Evolutionary conservation across 2,888 invertebrate species (phyloP), one percentile per base, ranked within the genome.

Genomic region (Caenorhabditis afra): DNA sequence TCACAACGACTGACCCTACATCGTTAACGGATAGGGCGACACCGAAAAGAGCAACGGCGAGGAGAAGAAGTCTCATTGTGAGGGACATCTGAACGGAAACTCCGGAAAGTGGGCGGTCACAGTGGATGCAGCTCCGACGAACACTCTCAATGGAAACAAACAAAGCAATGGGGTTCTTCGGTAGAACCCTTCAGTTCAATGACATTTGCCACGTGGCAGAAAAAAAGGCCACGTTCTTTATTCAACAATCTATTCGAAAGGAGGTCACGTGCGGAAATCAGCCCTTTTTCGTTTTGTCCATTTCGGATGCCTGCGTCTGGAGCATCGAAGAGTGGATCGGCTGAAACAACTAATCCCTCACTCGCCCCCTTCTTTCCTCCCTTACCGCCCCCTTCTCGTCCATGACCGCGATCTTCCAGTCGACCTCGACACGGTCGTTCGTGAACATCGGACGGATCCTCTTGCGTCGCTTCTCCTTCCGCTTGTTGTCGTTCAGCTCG

Each of bases 331-430:
- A 50, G 55, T 10, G 23, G 44, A 45, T 64, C 29, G 29, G 14
- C 61, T 14, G 68, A 68, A 37, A 68, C 53, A 5, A 37, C 37
- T 37, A 8, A 5, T 37, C 37, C 11, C 37, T 37, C n/a, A n/a
- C n/a, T n/a, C n/a, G n/a, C 4, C 29, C 44, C 16, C 10, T 44
- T 44, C 16, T 44, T 10, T 44, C 44, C 3, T 44, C 16, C 12
- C 39, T 44, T 10, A 44, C 44, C 44, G 12, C 44, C 10, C 44
- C 49, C 18, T 49, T 23, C 3, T 35, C 3, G 16, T 35, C 1
- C 3, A 37, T 37, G 16, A 49, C 39, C 7, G 18, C 16, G 12
- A 62, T 62, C 20, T 49, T 20, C 49, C 50, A 62, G n/a, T 62
- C 62, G 37, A 62, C 12, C 1, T 35, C 62, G 0, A 62, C 49